Evolutionary conservation across 2,113 vertebrate species (phyloP).

Genomic region (Solenodon paradoxus): DNA sequence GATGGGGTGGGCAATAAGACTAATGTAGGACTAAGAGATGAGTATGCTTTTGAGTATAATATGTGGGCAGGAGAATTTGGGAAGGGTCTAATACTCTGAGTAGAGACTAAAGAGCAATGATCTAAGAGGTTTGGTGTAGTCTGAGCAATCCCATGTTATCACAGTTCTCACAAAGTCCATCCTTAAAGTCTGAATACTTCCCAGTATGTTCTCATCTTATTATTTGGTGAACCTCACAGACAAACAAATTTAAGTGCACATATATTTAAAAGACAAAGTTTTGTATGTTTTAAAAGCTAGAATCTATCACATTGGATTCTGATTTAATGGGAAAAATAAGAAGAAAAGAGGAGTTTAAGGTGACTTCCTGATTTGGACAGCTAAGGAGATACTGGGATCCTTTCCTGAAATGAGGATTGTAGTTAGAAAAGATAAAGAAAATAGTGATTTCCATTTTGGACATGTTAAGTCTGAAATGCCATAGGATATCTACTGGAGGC

Average conservation of each 20-base stretch:
- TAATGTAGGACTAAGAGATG: background rate
- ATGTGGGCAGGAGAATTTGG: background rate
- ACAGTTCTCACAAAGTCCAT: background rate
- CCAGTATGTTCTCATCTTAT: background rate
- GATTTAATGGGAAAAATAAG: background rate
- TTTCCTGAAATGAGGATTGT: background rate
- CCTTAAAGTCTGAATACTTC: background rate
- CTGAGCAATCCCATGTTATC: background rate
- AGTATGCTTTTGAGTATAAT: background rate
- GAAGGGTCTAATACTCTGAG: background rate
- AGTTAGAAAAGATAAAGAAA: background rate
- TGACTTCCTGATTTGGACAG: background rate
- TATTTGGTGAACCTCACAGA: background rate
- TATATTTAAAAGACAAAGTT: conserved; percentile 12
- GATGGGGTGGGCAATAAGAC: background rate
- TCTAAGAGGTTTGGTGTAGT: background rate
- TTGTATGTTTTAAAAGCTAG: background rate
- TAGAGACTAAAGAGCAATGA: background rate
- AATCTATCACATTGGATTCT: background rate
- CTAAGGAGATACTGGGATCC: background rate
- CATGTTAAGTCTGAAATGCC: background rate
- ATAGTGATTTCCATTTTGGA: background rate
- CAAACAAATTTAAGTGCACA: background rate
- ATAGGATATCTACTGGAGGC: background rate
- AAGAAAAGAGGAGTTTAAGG: background rate